A percentile compares a stretch with the other conserved stretches of the same genome.
These are phyloP conservation scores for Phrynocephalus versicolor DNA, from an alignment of 2,113 vertebrate genomes.

Conservation along the genomic window DNA sequence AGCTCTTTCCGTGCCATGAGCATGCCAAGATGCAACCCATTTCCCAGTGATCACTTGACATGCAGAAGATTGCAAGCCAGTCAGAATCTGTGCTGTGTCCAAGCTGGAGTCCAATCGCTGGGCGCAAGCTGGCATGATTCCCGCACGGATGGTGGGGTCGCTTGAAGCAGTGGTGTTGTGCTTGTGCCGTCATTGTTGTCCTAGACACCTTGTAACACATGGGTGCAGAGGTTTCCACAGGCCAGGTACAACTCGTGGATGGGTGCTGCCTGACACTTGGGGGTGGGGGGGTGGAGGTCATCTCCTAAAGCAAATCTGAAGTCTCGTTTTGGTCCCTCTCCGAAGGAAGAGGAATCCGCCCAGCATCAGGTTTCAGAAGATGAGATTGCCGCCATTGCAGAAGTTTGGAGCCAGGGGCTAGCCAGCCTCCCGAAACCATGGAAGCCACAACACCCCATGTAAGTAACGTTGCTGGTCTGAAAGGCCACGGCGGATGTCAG, in stretches of 20 bases:
- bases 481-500: neutral
- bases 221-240: too few relatives aligned
- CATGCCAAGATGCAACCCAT: too few relatives aligned
- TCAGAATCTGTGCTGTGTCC: too few relatives aligned
- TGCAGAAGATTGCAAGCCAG: too few relatives aligned
- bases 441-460: slow-evolving; percentile 84
- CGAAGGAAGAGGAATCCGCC: slow-evolving; percentile 73
- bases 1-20: too few relatives aligned
- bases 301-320: neutral
- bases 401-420: slow-evolving; percentile 75
- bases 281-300: neutral
- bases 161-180: neutral
- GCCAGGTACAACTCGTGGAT: neutral
- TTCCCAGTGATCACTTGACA: too few relatives aligned
- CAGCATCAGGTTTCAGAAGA: slow-evolving; percentile 79
- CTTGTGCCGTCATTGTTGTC: neutral
- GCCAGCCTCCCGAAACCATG: slow-evolving; percentile 42
- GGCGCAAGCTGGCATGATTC: too few relatives aligned
- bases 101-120: too few relatives aligned
- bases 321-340: neutral
- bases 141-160: too few relatives aligned
- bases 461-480: slow-evolving; percentile 56
- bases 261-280: neutral
- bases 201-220: neutral
- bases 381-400: slow-evolving; percentile 80